Percentiles rank a stretch among this genome's conserved stretches.
These are phyloP conservation scores for Catocala nupta DNA, from an alignment of 2,888 invertebrate genomes.

Conservation along the genomic window DNA sequence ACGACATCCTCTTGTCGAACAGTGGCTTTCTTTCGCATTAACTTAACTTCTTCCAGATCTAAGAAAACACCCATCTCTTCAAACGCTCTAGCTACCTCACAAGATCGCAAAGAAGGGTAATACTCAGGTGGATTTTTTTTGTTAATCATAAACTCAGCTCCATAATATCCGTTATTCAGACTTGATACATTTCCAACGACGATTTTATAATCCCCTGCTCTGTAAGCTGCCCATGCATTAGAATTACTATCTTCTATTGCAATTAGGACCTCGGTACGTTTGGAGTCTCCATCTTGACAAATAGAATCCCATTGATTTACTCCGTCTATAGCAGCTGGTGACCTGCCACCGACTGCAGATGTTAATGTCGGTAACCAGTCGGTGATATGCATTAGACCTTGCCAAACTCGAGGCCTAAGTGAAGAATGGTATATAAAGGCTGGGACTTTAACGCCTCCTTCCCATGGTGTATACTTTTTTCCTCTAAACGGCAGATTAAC, in stretches of 20 bases:
- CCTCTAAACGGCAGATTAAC: slow-evolving; percentile 93
- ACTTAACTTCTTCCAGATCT: slow-evolving; percentile 61
- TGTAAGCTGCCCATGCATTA: slow-evolving; percentile 85
- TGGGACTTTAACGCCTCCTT: slow-evolving; percentile 93
- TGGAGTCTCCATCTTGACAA: slow-evolving; percentile 76
- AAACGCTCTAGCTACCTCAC: slow-evolving; percentile 68
- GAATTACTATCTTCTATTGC: slow-evolving; percentile 85
- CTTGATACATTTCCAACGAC: slow-evolving; percentile 86
- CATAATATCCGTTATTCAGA: slow-evolving; percentile 73
- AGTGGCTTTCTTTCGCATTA: slow-evolving; percentile 66
- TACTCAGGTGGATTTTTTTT: slow-evolving; percentile 71
- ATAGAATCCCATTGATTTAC: slow-evolving; percentile 90
- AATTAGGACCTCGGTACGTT: slow-evolving; percentile 86
- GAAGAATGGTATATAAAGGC: slow-evolving; percentile 90
- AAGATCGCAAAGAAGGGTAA: slow-evolving; percentile 63
- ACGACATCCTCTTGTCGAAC: slow-evolving; percentile 70
- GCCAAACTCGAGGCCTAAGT: slow-evolving; percentile 88
- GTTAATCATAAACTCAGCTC: slow-evolving; percentile 67
- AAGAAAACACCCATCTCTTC: slow-evolving; percentile 68
- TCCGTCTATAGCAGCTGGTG: slow-evolving; percentile 87
- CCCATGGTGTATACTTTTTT: slow-evolving; percentile 94
- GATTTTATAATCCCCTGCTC: slow-evolving; percentile 89
- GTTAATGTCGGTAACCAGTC: slow-evolving; percentile 94
- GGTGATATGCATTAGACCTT: slow-evolving; percentile 91
- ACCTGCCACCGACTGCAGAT: slow-evolving; percentile 71